phyloP scores from a whole-genome alignment of 2,113 vertebrate genomes.

The Climacteris rufus region DNA sequence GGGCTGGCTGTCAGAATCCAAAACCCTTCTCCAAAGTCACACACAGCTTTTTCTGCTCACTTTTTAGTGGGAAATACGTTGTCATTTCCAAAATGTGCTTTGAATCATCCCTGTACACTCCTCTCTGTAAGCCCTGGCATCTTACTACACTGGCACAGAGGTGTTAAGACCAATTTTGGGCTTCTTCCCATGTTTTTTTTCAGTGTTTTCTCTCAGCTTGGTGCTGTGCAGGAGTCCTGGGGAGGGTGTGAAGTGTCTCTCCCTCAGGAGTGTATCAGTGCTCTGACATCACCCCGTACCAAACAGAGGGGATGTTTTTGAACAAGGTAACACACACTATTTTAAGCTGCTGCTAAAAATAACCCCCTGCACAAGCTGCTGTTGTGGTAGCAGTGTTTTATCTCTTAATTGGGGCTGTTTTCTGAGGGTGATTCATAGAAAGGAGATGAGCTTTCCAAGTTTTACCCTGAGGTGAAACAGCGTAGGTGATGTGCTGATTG shows the following conservation, averaged over 20 bases:
- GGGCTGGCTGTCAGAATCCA: neutral
- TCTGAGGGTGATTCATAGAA: constrained; percentile 34
- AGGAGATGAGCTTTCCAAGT: neutral
- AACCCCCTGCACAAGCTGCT: neutral
- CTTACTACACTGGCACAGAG: neutral
- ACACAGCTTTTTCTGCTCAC: neutral
- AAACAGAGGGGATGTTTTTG: neutral
- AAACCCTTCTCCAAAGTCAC: neutral
- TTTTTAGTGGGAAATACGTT: neutral
- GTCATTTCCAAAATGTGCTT: neutral
- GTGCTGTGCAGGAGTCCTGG: neutral
- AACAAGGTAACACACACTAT: neutral
- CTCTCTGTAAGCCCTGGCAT: neutral
- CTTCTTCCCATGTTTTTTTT: neutral
- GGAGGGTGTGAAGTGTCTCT: neutral
- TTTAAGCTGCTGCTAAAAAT: constrained; percentile 41
- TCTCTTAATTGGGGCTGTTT: neutral
- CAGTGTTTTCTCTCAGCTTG: neutral
- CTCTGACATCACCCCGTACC: neutral
- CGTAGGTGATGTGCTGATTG: neutral
- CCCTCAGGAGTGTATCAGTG: neutral
- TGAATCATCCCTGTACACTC: neutral
- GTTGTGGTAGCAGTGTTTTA: neutral
- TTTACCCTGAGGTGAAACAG: neutral
- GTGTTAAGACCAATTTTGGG: neutral